Evolutionary conservation across 2,113 vertebrate genomes (phyloP), one percentile per base, ranked within the genome.

Genomic region (Grantiella picta): DNA sequence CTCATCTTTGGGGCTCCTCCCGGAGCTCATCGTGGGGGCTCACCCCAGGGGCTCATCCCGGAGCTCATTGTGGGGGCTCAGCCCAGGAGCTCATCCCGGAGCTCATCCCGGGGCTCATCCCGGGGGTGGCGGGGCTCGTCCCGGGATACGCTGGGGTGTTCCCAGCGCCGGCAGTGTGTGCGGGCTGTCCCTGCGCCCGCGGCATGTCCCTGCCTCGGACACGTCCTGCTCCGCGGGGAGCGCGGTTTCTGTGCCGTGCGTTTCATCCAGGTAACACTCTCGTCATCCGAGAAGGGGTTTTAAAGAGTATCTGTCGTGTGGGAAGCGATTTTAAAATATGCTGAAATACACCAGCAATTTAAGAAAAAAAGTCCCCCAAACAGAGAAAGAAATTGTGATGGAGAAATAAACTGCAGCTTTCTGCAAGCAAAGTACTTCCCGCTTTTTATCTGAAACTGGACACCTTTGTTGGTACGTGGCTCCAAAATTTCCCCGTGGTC

Each of bases 161-260:
- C 29, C 3, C 25, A 1, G 49, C 6, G 2, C 27, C 11, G 2
- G 15, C 15, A 6, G 11, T 2, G 45, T 10, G 45, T 10, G 9
- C 7, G 6, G 23, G 29, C 5, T 15, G 81, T 12, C 1, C 27
- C 3, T 20, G 60, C 42, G 25, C 11, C 63, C 10, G 17, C 3
- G 15, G 36, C 15, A 17, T 8, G 47, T 2, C 1, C 15, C 28
- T 18, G 3, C 1, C 3, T 3, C 33, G 25, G 25, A 4, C 11
- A 1, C 12, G 1, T 8, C 19, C 29, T 11, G 27, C 66, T 33
- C 11, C 17, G 1, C 2, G 24, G 15, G 31, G 4, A 60, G 38
- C 3, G 23, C 15, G 0, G 25, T 15, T 21, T 19, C 63, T 15
- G 22, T 16, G 82, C 27, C 12, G 0, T 4, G 7, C 15, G 0